phyloP scores from a whole-genome alignment of 2,113 vertebrate genomes.

The Struthidea cinerea region DNA sequence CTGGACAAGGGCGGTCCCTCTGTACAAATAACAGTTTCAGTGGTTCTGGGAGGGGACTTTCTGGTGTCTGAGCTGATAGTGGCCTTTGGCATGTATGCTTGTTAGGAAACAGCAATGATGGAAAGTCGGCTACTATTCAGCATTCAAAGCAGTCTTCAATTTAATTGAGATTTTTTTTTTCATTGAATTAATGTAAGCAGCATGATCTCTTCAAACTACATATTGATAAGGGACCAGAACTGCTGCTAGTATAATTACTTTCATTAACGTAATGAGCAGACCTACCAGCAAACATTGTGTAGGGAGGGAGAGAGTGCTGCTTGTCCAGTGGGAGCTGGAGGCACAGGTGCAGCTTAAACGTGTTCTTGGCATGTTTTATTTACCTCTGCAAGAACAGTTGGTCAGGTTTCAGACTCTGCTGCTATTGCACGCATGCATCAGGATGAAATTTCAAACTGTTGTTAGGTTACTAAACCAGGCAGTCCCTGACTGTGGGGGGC shows the following conservation, averaged over 20 bases:
- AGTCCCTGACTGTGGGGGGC: accelerated
- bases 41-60: background rate
- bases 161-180: background rate
- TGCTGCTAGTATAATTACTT: background rate
- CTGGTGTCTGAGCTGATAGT: background rate
- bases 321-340: background rate
- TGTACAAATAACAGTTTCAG: background rate
- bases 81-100: background rate
- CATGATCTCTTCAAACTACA: background rate
- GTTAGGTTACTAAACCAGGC: too few relatives aligned
- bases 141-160: background rate
- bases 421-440: background rate
- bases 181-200: background rate
- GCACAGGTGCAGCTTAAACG: background rate
- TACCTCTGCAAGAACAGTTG: background rate
- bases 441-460: background rate
- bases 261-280: background rate
- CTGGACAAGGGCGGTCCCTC: background rate
- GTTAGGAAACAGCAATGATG: background rate
- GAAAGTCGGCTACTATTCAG: background rate
- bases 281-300: background rate
- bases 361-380: background rate
- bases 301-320: background rate
- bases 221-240: background rate
- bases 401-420: background rate